Conservation (phyloP, 1,140 invertebrate genomes). For the Drosophila setifemur region DNA sequence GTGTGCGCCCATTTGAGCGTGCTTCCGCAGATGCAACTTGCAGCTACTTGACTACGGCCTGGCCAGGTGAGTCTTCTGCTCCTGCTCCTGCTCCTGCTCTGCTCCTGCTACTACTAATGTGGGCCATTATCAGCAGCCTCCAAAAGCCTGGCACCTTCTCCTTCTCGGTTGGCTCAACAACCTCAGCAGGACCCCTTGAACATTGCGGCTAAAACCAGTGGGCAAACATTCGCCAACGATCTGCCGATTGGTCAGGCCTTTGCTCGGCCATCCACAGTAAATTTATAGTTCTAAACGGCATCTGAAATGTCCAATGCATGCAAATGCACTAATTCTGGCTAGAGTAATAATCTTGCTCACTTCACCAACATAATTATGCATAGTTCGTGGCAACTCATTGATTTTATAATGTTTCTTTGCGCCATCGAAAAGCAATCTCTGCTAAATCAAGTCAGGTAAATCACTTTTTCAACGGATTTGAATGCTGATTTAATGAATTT, state of each 20-base stretch:
- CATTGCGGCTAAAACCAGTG: constrained; percentile 18
- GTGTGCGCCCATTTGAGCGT: constrained; percentile 18
- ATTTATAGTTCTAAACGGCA: background rate
- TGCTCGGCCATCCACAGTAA: background rate
- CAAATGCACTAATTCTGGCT: background rate
- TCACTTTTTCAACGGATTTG: too few relatives aligned
- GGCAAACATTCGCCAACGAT: constrained; percentile 23
- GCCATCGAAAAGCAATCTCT: too few relatives aligned
- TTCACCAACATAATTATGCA: too few relatives aligned
- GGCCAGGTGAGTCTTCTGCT: constrained; percentile 1
- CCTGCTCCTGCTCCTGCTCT: too few relatives aligned
- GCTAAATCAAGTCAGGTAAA: too few relatives aligned
- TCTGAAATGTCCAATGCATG: background rate
- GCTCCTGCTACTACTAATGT: constrained; percentile 28
- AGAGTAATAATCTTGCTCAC: too few relatives aligned
- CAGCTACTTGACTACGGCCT: constrained; percentile 18
- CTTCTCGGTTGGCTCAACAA: background rate
- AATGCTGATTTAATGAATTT: too few relatives aligned
- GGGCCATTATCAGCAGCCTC: constrained; percentile 29
- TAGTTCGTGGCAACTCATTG: too few relatives aligned
- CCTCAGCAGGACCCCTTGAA: background rate
- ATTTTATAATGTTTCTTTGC: too few relatives aligned
- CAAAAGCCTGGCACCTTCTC: constrained; percentile 1
- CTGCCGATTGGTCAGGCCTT: constrained; percentile 22
- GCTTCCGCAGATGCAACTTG: constrained; percentile 15